These are phyloP conservation scores for Neodiprion lecontei DNA, from an alignment of 1,140 invertebrate species.

Conservation along the genomic window DNA sequence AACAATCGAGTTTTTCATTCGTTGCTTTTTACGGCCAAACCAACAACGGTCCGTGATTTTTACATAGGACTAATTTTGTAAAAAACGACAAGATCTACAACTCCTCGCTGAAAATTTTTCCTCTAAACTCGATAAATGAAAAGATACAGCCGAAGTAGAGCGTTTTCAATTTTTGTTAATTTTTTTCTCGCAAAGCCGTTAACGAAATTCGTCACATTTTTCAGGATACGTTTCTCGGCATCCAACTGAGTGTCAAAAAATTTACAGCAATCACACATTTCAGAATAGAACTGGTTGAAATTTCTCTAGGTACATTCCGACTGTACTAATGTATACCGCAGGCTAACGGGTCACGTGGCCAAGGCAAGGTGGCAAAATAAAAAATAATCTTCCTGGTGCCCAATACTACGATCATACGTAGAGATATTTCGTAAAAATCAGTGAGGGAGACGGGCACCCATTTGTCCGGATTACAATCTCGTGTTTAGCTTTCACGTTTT, in stretches of 20 bases:
- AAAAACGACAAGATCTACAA: neutral
- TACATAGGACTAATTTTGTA: neutral
- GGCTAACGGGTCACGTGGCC: too few relatives aligned
- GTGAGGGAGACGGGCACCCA: too few relatives aligned
- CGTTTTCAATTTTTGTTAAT: neutral
- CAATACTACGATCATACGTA: too few relatives aligned
- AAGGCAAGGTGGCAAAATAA: too few relatives aligned
- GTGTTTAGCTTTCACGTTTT: too few relatives aligned
- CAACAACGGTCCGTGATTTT: neutral
- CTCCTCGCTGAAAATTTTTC: neutral
- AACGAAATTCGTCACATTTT: neutral
- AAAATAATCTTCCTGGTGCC: too few relatives aligned
- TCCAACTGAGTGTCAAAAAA: neutral
- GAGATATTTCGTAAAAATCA: too few relatives aligned
- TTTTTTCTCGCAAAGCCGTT: neutral
- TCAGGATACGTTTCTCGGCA: neutral
- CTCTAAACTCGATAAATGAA: neutral
- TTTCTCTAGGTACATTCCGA: neutral
- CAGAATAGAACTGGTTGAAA: neutral
- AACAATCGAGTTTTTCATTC: too few relatives aligned
- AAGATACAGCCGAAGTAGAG: neutral
- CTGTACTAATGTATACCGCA: neutral
- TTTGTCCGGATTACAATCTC: too few relatives aligned
- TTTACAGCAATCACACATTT: neutral
- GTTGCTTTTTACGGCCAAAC: too few relatives aligned